Evolutionary conservation across 2,113 vertebrate species (phyloP).

Genomic region (Pelecanoides urinatrix): DNA sequence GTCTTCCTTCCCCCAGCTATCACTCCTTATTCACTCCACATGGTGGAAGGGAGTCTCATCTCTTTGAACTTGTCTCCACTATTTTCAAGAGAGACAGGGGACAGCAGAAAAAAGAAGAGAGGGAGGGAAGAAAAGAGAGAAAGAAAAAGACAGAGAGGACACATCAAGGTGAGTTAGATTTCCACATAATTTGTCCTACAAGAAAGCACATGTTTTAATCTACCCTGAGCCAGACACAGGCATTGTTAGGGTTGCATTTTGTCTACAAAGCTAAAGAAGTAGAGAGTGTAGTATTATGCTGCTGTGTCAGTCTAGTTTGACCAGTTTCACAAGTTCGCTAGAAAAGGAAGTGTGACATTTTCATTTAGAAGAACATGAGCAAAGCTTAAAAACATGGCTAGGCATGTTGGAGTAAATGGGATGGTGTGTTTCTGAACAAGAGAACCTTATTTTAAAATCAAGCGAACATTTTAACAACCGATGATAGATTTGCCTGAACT

Average conservation of each 20-base stretch:
- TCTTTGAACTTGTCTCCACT: constrained; percentile 76
- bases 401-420: constrained; percentile 30
- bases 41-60: constrained; percentile 49
- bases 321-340: constrained; percentile 54
- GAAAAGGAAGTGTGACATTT: constrained; percentile 60
- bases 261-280: constrained; percentile 52
- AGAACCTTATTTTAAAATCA: constrained; percentile 5
- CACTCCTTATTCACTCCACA: constrained; percentile 54
- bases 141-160: constrained; percentile 60
- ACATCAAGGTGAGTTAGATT: constrained; percentile 82
- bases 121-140: background rate
- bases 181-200: constrained; percentile 81
- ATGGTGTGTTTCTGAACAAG: background rate
- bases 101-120: constrained; percentile 36
- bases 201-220: constrained; percentile 78
- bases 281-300: background rate
- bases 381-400: constrained; percentile 27
- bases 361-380: constrained; percentile 50
- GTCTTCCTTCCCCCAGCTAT: constrained; percentile 17
- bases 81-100: constrained; percentile 76
- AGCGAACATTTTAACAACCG: background rate
- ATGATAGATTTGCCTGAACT: background rate
- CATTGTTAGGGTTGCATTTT: constrained; percentile 54
- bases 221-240: constrained; percentile 60
- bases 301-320: constrained; percentile 60